Evolutionary conservation across 2,113 vertebrate species (phyloP).

Genomic region (Carettochelys insculpta): DNA sequence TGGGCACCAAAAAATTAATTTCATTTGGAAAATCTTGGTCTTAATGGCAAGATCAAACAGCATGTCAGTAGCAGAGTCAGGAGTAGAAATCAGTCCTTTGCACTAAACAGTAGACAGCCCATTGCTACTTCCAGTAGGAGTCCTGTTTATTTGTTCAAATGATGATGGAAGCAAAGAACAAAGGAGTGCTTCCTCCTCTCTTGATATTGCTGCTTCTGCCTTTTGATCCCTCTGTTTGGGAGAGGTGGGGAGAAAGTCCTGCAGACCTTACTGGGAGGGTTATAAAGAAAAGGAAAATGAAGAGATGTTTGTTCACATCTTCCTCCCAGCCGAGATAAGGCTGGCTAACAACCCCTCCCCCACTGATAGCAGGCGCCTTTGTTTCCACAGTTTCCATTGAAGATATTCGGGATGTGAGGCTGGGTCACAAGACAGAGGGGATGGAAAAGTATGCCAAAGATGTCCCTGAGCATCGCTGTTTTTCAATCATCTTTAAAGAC

Average conservation of each 20-base stretch:
- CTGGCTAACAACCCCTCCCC: not conserved
- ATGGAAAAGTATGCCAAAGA: constrained; percentile 86
- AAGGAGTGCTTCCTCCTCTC: not conserved
- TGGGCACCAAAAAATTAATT: not conserved
- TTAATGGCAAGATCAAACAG: not conserved
- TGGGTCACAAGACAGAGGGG: constrained; percentile 90
- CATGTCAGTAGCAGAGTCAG: not conserved
- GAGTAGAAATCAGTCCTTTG: not conserved
- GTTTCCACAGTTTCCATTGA: constrained; percentile 87
- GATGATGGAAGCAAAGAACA: not conserved
- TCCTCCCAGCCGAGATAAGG: not conserved
- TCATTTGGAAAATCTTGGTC: not conserved
- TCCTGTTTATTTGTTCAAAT: not conserved
- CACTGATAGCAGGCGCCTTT: constrained; percentile 56
- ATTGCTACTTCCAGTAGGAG: not conserved
- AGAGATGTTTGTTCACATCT: not conserved
- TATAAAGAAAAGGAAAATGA: not conserved
- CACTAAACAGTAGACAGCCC: not conserved
- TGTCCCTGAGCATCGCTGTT: constrained; percentile 83
- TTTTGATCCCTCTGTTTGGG: not conserved
- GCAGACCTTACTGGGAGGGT: not conserved
- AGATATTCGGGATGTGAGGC: constrained; percentile 91
- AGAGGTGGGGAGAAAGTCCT: not conserved
- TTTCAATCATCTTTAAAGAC: constrained; percentile 93
- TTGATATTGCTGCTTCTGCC: not conserved